Evolutionary conservation across 2,888 invertebrate species (phyloP), one percentile per base, ranked within the genome.

Genomic region (Chloromyia formosa): DNA sequence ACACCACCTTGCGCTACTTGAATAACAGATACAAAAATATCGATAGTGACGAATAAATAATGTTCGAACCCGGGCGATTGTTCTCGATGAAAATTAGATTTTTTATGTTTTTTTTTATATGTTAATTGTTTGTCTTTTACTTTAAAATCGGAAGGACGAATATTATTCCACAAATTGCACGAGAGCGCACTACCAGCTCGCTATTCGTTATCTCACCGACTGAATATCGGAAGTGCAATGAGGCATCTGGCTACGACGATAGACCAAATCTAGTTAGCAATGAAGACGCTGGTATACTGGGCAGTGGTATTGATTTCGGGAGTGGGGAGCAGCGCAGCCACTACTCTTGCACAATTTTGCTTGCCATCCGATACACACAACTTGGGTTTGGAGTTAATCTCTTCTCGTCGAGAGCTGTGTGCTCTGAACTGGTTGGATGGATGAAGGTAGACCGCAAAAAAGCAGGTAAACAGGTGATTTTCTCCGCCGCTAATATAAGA

Each of bases 191-290:
- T 35, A 35, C 23, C n/a, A 35, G 18, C 1, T 18, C 62, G 40
- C 14, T 1, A 40, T 14, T 16, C 16, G 62, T 40, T 35, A 40
- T 62, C 62, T 62, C 18, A 16, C 4, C 12, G n/a, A 62, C 62
- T 62, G 42, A 62, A 35, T 62, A 62, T 62, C 62, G 62, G 62
- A 62, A 62, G 62, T 62, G 62, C 62, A 62, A 16, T 16, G 27
- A 40, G 40, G 49, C 35, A 40, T 7, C 40, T 62, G 16, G 16
- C 18, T 62, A 16, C n/a, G 62, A 16, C 42, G 27, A 35, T 35
- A 35, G 27, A 35, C 22, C 4, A 56, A 56, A 56, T 20, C 56
- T 18, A 18, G 56, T 56, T 40, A 62, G 62, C 62, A 35, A 62
- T 62, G 40, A 16, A 35, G 1, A 23, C 10, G 22, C 14, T 40